phyloP scores from a whole-genome alignment of 2,113 vertebrate genomes.

The Podilymbus podiceps region DNA sequence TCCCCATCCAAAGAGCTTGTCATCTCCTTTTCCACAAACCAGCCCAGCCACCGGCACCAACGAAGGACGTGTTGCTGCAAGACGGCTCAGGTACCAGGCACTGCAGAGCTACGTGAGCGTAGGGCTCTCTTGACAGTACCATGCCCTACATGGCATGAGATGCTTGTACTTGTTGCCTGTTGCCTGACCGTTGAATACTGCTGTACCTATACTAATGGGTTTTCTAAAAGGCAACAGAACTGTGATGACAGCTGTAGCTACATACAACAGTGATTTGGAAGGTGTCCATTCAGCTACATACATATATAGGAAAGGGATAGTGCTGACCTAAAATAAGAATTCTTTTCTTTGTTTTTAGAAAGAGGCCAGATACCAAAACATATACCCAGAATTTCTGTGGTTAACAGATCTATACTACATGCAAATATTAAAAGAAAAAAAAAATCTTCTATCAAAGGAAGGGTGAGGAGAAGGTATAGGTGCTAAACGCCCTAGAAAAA shows the following conservation, averaged over 20 bases:
- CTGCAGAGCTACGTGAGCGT: rapidly evolving
- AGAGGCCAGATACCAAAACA: not conserved
- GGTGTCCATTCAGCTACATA: not conserved
- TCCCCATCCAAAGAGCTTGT: not conserved
- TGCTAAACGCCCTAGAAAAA: not conserved
- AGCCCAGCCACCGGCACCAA: not conserved
- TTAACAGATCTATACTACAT: not conserved
- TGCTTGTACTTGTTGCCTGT: not conserved
- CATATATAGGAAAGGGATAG: not conserved
- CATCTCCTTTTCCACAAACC: not conserved
- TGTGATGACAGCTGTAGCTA: not conserved
- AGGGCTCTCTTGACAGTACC: not conserved
- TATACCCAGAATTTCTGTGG: not conserved
- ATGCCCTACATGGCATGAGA: not conserved
- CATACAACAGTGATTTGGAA: not conserved
- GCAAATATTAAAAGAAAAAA: not conserved
- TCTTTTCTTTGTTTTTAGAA: not conserved
- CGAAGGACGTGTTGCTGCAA: rapidly evolving
- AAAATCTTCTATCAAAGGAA: not conserved
- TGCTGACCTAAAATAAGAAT: not conserved
- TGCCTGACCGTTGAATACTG: not conserved
- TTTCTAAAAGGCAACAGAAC: not conserved
- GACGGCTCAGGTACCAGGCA: not conserved
- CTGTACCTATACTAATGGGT: not conserved
- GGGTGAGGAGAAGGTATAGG: rapidly evolving